Conservation (phyloP, 2,113 vertebrate genomes). For the Pongo pygmaeus region DNA sequence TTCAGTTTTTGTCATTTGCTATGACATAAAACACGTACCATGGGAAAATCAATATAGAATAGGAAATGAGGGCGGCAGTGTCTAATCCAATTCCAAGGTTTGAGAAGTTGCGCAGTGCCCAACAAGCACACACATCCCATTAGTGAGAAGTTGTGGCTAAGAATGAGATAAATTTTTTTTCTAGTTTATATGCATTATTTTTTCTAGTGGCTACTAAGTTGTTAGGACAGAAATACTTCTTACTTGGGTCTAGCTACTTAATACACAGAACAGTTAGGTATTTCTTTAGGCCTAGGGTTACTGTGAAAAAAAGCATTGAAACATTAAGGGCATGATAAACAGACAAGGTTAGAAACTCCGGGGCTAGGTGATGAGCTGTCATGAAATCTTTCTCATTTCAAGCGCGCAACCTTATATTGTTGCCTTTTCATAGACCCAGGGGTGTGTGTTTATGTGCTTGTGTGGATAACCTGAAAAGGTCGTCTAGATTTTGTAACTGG, state of each 20-base stretch:
- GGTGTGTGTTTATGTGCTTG: neutral
- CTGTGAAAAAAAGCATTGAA: neutral
- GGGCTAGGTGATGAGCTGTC: neutral
- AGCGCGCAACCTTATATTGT: neutral
- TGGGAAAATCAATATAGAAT: neutral
- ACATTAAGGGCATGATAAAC: too few species aligned
- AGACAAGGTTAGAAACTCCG: neutral
- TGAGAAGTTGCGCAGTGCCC: neutral
- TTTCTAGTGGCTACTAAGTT: neutral
- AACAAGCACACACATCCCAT: rapidly evolving
- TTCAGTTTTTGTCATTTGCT: neutral
- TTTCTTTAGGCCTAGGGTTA: neutral
- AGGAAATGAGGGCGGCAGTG: neutral
- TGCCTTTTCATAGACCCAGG: neutral
- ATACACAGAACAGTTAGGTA: neutral
- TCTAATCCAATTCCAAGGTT: neutral
- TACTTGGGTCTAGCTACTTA: neutral
- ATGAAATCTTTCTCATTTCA: neutral
- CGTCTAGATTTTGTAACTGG: neutral
- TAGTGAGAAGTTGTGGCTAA: neutral
- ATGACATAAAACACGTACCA: neutral
- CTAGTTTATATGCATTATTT: neutral
- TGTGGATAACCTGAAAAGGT: neutral
- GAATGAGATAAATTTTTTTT: neutral
- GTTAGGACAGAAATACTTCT: neutral